Conservation (phyloP, 2,888 invertebrate species). For the Caenorhabditis angaria region DNA sequence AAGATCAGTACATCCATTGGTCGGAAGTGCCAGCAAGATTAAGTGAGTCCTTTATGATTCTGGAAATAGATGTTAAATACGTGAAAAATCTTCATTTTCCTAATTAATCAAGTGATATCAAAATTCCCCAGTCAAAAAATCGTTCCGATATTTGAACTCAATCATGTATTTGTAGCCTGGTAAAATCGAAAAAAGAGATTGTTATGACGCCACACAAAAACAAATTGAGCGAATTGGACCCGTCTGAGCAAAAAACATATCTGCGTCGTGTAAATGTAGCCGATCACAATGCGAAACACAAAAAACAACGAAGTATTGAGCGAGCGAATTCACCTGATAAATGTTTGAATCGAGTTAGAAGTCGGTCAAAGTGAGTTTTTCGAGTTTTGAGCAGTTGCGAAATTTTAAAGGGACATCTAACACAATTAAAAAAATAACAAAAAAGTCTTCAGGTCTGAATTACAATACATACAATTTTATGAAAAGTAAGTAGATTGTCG, state of each 20-base stretch:
- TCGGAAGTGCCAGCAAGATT: conserved; percentile 67
- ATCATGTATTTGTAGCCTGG: conserved; percentile 62
- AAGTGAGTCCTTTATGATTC: conserved; percentile 48
- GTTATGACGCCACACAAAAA: conserved; percentile 71
- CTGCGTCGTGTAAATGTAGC: conserved; percentile 61
- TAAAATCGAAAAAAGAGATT: conserved; percentile 58
- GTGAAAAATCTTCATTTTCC: neutral
- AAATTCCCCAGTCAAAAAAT: neutral
- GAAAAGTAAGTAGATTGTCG: conserved; percentile 49
- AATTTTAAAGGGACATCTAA: neutral
- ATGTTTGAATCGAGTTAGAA: conserved; percentile 50
- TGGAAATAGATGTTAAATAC: too few species aligned
- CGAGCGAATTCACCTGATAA: conserved; percentile 55
- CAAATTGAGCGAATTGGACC: conserved; percentile 58
- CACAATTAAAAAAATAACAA: neutral
- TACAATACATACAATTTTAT: conserved; percentile 54
- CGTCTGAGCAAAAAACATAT: conserved; percentile 55
- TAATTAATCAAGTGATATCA: neutral
- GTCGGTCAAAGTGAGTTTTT: conserved; percentile 47
- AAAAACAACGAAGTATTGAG: conserved; percentile 47
- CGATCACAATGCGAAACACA: conserved; percentile 62
- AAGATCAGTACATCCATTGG: conserved; percentile 66
- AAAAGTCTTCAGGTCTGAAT: conserved; percentile 48
- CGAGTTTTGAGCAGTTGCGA: neutral
- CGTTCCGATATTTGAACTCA: neutral